A percentile compares a stretch with the other conserved stretches of the same genome.
These are phyloP conservation scores for Plutella xylostella DNA, from an alignment of 2,888 invertebrate genomes.

Conservation along the genomic window DNA sequence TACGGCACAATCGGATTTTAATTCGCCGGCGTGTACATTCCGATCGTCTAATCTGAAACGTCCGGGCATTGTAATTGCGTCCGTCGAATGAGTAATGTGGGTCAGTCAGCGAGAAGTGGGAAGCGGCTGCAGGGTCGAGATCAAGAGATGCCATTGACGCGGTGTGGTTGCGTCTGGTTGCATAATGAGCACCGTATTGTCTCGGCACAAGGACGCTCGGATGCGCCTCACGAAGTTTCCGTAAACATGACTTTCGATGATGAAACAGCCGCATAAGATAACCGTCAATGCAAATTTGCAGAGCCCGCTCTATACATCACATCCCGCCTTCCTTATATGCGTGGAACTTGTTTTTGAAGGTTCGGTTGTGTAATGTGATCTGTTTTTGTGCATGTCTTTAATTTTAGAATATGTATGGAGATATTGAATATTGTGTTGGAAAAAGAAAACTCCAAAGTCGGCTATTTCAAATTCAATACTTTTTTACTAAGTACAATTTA, in stretches of 20 bases:
- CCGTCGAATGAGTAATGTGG: slow-evolving; percentile 54
- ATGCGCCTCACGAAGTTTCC: slow-evolving; percentile 9
- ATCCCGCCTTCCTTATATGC: no score
- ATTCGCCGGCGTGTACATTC: slow-evolving; percentile 5
- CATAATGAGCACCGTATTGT: slow-evolving; percentile 51
- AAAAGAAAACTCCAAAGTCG: no score
- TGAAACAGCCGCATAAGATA: no score
- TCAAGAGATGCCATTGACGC: slow-evolving; percentile 52
- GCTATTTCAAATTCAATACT: no score
- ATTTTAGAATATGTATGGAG: no score
- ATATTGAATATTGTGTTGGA: no score
- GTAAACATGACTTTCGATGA: slow-evolving; percentile 10
- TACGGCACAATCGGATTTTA: slow-evolving; percentile 5
- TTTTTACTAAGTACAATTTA: no score
- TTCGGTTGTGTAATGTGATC: no score
- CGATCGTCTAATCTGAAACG: slow-evolving; percentile 1
- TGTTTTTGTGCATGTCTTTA: no score
- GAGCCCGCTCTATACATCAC: no score
- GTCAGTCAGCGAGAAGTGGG: slow-evolving; percentile 66
- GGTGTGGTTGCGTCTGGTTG: slow-evolving; percentile 36
- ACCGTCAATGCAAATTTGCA: no score
- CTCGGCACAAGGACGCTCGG: slow-evolving; percentile 27
- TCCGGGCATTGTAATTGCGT: slow-evolving; percentile 43
- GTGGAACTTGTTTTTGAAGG: no score
- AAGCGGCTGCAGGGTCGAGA: slow-evolving; percentile 57